Evolutionary conservation across 2,888 invertebrate species (phyloP), one percentile per base, ranked within the genome.

Genomic region (Hipparchia semele): DNA sequence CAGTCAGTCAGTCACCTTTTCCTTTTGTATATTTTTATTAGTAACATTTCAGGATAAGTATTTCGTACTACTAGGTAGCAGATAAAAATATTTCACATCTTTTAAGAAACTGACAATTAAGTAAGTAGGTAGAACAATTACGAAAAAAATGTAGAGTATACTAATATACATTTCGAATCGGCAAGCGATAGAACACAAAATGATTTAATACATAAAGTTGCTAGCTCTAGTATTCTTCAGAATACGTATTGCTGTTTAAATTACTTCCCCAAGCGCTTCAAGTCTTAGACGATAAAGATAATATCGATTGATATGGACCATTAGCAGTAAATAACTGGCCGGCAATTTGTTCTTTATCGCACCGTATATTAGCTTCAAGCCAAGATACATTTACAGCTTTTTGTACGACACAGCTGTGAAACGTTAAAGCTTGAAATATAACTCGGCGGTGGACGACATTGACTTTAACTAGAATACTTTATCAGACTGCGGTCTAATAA

Each of bases 291-390:
- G 61, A 71, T 75, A 68, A 68, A 73, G 74, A 76, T 77, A 70
- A 74, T 72, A 73, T 76, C 72, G 70, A 71, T 74, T 72, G 64
- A 66, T 69, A 66, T 39, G 61, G 51, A 60, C 69, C 74, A 76
- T 78, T 76, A 75, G 39, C 70, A 70, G 62, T 72, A 72, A 72
- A 72, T 67, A 75, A 70, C 65, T 61, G 66, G 58, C 51, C 68
- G 64, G 66, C 70, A 70, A 73, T 74, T 75, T 70, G 68, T 73
- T 72, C 73, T 70, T 70, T 73, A 76, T 76, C 71, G 73, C 73
- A 39, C 64, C 59, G 73, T 71, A 72, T 72, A 75, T 77, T 76
- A 77, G 73, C 74, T 76, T 74, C 73, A 75, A 72, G 73, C 66
- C 59, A 49, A 73, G 73, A 76, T 76, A 74, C 75, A 76, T 74